Percentiles rank a stretch among this genome's conserved stretches.
Conservation (phyloP, 2,888 invertebrate species). For the Scaeva pyrastri region DNA sequence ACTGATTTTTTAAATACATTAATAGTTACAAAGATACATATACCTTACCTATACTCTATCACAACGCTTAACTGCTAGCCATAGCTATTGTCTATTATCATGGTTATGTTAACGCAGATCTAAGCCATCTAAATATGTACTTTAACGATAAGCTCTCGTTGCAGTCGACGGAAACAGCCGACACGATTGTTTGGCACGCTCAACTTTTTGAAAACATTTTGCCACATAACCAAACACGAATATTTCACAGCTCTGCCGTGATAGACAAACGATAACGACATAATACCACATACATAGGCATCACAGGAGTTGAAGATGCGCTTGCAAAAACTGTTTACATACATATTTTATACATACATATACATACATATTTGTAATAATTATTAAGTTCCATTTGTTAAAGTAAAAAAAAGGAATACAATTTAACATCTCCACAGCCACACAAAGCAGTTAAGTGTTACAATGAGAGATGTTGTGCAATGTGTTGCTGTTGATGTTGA, state of each 20-base stretch:
- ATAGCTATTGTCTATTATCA: constrained; percentile 9
- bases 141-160: constrained; percentile 30
- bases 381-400: constrained; percentile 37
- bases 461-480: constrained; percentile 59
- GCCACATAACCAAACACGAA: constrained; percentile 24
- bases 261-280: constrained; percentile 22
- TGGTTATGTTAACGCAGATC: constrained; percentile 9
- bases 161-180: constrained; percentile 33
- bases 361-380: constrained; percentile 41
- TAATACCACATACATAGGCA: constrained; percentile 2
- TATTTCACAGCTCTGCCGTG: constrained; percentile 52
- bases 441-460: constrained; percentile 10
- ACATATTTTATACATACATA: not conserved
- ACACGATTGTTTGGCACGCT: constrained; percentile 55
- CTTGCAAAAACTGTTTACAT: constrained; percentile 60
- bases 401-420: not conserved
- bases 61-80: constrained; percentile 1
- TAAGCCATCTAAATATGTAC: constrained; percentile 42
- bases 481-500: constrained; percentile 32
- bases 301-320: constrained; percentile 38
- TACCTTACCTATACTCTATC: not conserved
- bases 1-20: constrained; percentile 27
- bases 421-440: not conserved
- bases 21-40: not conserved
- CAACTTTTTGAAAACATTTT: constrained; percentile 12